A percentile compares a stretch with the other conserved stretches of the same genome.
These are phyloP conservation scores for Drosophila anomelani DNA, from an alignment of 2,888 invertebrate species.

Conservation along the genomic window DNA sequence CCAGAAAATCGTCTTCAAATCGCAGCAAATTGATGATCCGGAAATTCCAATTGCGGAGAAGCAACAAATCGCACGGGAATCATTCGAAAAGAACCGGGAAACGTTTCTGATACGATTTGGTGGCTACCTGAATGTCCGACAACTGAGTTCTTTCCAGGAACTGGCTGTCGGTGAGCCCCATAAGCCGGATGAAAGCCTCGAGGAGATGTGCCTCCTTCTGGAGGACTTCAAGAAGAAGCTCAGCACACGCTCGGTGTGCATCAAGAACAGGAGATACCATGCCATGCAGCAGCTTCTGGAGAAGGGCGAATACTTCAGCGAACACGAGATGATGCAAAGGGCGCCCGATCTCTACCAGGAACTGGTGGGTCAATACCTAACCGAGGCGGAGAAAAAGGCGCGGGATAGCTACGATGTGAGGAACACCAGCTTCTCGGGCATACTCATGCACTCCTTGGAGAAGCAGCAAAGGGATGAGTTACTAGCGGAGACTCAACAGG, in stretches of 20 bases:
- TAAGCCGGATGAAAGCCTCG: constrained; percentile 81
- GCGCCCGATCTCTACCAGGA: constrained; percentile 96
- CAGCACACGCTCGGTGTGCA: constrained; percentile 86
- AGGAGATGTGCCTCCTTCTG: constrained; percentile 88
- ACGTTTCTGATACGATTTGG: constrained; percentile 92
- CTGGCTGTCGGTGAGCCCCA: constrained; percentile 72
- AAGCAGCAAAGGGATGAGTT: constrained; percentile 88
- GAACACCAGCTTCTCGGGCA: constrained; percentile 88
- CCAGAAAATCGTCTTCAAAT: constrained; percentile 88
- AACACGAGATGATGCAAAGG: constrained; percentile 96
- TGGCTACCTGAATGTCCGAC: constrained; percentile 88
- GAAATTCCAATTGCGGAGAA: constrained; percentile 90
- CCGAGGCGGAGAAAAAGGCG: constrained; percentile 89
- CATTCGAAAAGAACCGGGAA: constrained; percentile 88
- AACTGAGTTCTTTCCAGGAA: constrained; percentile 89
- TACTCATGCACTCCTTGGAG: constrained; percentile 93
- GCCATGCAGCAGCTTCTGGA: constrained; percentile 90
- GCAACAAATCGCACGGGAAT: constrained; percentile 87
- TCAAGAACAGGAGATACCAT: constrained; percentile 92
- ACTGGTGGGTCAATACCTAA: constrained; percentile 93
- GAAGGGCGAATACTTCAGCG: constrained; percentile 91
- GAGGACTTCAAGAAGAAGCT: constrained; percentile 87
- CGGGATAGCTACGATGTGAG: constrained; percentile 87
- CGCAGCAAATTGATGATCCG: constrained; percentile 91
- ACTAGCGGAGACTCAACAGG: constrained; percentile 73